Conservation (phyloP, 1,140 invertebrate genomes). For the Heliconius himera region DNA sequence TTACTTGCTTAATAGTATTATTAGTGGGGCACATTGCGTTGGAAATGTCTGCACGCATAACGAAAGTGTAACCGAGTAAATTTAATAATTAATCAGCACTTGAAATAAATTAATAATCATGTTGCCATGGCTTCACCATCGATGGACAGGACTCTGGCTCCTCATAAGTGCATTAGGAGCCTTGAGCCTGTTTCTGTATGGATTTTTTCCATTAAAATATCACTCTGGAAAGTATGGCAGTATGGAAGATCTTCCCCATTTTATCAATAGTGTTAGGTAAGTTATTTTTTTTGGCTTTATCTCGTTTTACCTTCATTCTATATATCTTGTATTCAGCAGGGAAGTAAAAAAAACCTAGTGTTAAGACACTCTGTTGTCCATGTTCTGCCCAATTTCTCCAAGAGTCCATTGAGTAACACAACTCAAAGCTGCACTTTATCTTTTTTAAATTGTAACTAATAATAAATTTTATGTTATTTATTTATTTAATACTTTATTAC, state of each 20-base stretch:
- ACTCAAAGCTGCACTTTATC: too few species aligned
- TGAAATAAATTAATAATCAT: constrained; percentile 45
- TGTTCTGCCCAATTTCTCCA: too few species aligned
- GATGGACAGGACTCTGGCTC: constrained; percentile 73
- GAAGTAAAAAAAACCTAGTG: too few species aligned
- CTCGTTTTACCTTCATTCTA: too few species aligned
- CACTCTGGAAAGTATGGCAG: constrained; percentile 75
- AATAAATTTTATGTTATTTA: neutral
- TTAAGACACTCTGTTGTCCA: too few species aligned
- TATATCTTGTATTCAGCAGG: too few species aligned
- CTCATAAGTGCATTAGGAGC: constrained; percentile 62
- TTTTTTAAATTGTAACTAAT: too few species aligned
- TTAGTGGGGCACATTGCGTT: constrained; percentile 40
- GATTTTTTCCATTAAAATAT: constrained; percentile 83
- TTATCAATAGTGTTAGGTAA: constrained; percentile 81
- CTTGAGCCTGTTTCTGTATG: constrained; percentile 82
- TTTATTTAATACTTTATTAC: too few species aligned
- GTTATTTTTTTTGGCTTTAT: constrained; percentile 17
- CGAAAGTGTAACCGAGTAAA: constrained; percentile 23
- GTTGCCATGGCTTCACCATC: constrained; percentile 67
- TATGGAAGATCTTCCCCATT: constrained; percentile 80
- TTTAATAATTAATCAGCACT: neutral
- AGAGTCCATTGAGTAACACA: too few species aligned
- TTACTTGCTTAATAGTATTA: constrained; percentile 20
- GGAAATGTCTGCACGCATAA: constrained; percentile 32